Evolutionary conservation across 2,113 vertebrate species (phyloP), one percentile per base, ranked within the genome.

Genomic region (Salminus brasiliensis): DNA sequence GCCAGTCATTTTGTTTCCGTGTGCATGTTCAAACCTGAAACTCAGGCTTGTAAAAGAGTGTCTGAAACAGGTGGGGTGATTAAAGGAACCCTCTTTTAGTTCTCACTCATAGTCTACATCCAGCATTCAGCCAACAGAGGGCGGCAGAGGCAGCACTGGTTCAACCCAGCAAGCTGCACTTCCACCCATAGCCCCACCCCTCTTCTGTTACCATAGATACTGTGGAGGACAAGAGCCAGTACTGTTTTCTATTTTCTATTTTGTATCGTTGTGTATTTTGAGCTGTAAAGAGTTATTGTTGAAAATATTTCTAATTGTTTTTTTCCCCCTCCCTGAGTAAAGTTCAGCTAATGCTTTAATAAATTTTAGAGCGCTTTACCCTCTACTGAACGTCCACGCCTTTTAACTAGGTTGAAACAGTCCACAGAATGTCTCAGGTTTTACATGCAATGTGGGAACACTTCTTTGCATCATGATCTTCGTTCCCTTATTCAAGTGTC

Each of bases 191-290:
- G 43, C 52, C 72, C 43, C 45, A 32, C 52, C 49, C 70, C 65
- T 77, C 25, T 68, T 57, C 43, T 67, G 71, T 81, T 69, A 45
- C 74, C 43, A 60, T 73, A 43, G 79, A 67, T 49, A 36, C 69
- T 41, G 65, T 49, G 73, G 68, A 73, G 52, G 53, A 49, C 68
- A 55, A 80, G 67, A 72, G 41, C 74, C 29, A 81, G 60, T 77
- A 63, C 32, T 27, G 63, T 81, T 84, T 81, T 84, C 70, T 81
- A 81, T 67, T 81, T 77, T 72, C 63, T 84, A 76, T 81, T 81
- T 84, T 84, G 78, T 84, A 78, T 69, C 57, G 75, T 59, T 74
- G 74, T 81, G 79, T 73, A 70, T 69, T 81, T 78, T 62, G 62
- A 73, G 74, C 76, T 70, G 81, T 83, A 79, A 74, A 78, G 39